Conservation (phyloP, 2,113 vertebrate species). For the Odobenus rosmarus region DNA sequence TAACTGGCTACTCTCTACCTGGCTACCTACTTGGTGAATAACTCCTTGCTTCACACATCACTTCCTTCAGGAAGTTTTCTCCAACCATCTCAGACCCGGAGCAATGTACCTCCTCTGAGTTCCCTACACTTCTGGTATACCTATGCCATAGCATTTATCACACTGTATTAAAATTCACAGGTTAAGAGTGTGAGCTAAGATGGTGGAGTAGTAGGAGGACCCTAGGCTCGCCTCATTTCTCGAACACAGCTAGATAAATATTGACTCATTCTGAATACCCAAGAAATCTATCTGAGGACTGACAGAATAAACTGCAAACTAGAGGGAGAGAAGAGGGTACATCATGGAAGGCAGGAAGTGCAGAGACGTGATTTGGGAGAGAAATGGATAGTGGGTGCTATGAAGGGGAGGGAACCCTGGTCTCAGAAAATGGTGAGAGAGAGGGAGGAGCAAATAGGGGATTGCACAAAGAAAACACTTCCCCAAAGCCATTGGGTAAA, state of each 20-base stretch:
- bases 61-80: neutral
- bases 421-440: neutral
- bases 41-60: neutral
- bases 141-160: neutral
- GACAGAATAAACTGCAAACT: neutral
- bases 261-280: neutral
- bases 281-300: neutral
- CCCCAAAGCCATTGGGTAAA: neutral
- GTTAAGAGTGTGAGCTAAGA: neutral
- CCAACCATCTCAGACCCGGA: neutral
- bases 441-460: neutral
- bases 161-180: neutral
- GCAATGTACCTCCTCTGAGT: neutral
- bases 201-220: neutral
- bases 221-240: neutral
- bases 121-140: neutral
- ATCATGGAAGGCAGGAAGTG: neutral
- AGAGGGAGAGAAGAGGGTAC: neutral
- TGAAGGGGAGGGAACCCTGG: neutral
- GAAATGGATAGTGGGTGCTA: neutral
- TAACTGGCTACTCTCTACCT: neutral
- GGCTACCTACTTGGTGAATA: neutral
- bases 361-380: neutral
- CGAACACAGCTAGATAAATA: neutral
- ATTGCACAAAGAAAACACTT: neutral